phyloP scores from a whole-genome alignment of 2,113 vertebrate genomes.

The Eulemur rufifrons region DNA sequence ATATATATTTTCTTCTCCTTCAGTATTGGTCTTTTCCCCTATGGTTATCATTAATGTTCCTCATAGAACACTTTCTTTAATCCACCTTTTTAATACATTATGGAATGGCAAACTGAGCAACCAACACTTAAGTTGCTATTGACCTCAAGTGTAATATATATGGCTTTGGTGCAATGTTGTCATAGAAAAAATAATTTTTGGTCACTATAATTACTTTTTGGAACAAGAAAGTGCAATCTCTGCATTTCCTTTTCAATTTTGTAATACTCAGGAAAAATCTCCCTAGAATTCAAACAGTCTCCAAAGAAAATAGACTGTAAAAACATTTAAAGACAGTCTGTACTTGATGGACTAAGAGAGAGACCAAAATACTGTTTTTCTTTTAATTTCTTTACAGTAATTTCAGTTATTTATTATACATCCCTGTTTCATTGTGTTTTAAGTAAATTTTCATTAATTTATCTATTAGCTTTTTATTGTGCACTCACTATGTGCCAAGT shows the following conservation, averaged over 20 bases:
- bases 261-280: not conserved
- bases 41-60: not conserved
- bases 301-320: not conserved
- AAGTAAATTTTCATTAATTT: not conserved
- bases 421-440: not conserved
- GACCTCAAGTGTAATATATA: not conserved
- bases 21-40: not conserved
- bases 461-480: not conserved
- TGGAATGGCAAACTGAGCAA: not conserved
- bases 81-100: not conserved
- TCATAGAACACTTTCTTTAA: not conserved
- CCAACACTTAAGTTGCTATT: not conserved
- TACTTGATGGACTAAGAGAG: not conserved
- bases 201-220: not conserved
- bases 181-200: not conserved
- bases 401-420: not conserved
- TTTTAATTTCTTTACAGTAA: not conserved
- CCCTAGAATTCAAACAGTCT: not conserved
- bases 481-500: not conserved
- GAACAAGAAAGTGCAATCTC: not conserved
- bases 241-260: slow-evolving; percentile 2
- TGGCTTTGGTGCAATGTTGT: not conserved
- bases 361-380: not conserved
- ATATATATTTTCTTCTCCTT: not conserved
- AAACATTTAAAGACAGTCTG: not conserved